These are phyloP conservation scores for Drosophila watanabei DNA, from an alignment of 1,140 invertebrate genomes.

Conservation along the genomic window DNA sequence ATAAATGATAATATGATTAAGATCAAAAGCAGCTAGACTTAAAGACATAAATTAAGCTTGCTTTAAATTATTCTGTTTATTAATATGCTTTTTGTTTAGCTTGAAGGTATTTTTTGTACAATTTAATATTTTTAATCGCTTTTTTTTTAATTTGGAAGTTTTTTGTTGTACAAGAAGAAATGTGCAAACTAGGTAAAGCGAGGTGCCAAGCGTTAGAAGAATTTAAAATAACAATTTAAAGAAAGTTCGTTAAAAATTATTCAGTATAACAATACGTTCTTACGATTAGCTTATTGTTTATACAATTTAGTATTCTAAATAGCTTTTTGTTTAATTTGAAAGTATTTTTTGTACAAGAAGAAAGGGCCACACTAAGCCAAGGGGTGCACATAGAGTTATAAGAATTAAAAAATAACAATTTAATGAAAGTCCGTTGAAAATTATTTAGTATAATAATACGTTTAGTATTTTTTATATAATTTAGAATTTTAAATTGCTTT, in stretches of 20 bases:
- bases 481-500: neutral
- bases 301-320: too few relatives aligned
- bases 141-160: neutral
- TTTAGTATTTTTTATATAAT: too few relatives aligned
- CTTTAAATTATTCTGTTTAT: neutral
- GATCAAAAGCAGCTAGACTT: neutral
- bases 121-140: neutral
- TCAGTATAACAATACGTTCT: neutral
- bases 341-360: neutral
- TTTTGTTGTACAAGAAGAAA: neutral
- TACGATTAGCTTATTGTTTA: too few relatives aligned
- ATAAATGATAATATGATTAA: neutral
- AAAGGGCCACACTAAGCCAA: too few relatives aligned
- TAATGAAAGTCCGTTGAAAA: neutral
- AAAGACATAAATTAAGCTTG: neutral
- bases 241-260: too few relatives aligned
- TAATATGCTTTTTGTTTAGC: neutral
- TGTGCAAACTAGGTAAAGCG: neutral
- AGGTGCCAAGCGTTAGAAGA: neutral
- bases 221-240: neutral
- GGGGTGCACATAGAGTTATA: too few relatives aligned
- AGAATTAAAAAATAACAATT: neutral
- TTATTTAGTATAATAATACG: too few relatives aligned
- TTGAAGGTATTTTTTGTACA: neutral
- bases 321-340: neutral